Evolutionary conservation across 2,888 invertebrate genomes (phyloP), one percentile per base, ranked within the genome.

Genomic region (Keiferia lycopersicella): DNA sequence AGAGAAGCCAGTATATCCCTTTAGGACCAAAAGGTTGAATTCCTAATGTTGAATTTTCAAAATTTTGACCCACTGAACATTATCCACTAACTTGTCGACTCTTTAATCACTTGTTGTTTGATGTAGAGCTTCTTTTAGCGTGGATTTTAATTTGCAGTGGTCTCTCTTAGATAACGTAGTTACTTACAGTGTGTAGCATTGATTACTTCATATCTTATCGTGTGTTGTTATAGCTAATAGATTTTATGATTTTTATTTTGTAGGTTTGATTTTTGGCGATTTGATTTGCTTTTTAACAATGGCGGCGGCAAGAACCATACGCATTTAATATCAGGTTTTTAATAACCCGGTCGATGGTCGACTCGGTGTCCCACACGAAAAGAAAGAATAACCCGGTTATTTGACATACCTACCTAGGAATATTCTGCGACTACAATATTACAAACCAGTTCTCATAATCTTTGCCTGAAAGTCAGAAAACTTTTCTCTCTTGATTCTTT

Each of bases 111-210:
- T 56, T 34, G 1, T 26, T 34, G 11, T 56, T 53, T 22, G 20
- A 14, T 53, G 20, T 53, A 22, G 50, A 48, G 50, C 65, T 58
- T 62, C 18, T 14, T 22, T 8, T 14, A 57, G 22, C 16, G 64
- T 59, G 59, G 39, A 48, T 26, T 56, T 64, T 38, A 22, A 64
- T 38, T 53, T 57, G 61, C 64, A 57, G 30, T 57, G 61, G 53
- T 61, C 57, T 57, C 61, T 18, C 16, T 14, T 61, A 30, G 22
- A 16, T 30, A 18, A 18, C 26, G 26, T 56, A 56, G 34, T 30
- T 26, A n/a, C n/a, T 56, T 56, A 34, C 16, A 16, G 56, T 34
- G 56, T 34, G 34, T 51, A 51, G 51, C 34, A 4, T 56, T 56
- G 14, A 34, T 34, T 30, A 34, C 30, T 56, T 34, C 14, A 14